Conservation (phyloP, 2,113 vertebrate genomes). For the Hemibagrus wyckioides region DNA sequence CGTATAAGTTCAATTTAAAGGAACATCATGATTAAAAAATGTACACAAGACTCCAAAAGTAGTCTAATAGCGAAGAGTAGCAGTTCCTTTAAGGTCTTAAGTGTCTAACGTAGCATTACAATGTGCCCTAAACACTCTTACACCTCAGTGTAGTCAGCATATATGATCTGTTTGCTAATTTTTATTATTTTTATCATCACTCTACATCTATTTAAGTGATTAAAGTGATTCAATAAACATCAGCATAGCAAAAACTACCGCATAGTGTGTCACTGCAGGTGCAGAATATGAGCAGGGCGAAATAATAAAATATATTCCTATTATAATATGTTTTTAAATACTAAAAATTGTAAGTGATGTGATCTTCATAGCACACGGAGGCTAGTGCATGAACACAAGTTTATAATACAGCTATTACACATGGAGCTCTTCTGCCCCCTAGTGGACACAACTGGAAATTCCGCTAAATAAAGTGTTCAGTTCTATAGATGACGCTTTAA, state of each 20-base stretch:
- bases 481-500: too few relatives aligned
- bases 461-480: too few relatives aligned
- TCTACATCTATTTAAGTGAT: neutral
- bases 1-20: neutral
- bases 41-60: neutral
- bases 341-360: neutral
- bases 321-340: too few relatives aligned
- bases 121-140: neutral
- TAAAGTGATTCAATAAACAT: neutral
- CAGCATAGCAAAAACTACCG: neutral
- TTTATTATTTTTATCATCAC: neutral
- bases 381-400: neutral
- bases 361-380: neutral
- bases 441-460: conserved; percentile 41
- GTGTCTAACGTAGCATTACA: neutral
- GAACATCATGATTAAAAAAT: neutral
- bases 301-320: too few relatives aligned
- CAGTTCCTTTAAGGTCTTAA: neutral
- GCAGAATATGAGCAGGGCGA: too few relatives aligned
- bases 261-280: too few relatives aligned
- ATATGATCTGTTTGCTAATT: neutral
- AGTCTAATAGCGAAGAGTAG: neutral
- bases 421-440: conserved; percentile 73
- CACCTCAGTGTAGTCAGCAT: neutral
- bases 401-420: conserved; percentile 4